Conservation (phyloP, 2,113 vertebrate species). For the Thomomys bottae region DNA sequence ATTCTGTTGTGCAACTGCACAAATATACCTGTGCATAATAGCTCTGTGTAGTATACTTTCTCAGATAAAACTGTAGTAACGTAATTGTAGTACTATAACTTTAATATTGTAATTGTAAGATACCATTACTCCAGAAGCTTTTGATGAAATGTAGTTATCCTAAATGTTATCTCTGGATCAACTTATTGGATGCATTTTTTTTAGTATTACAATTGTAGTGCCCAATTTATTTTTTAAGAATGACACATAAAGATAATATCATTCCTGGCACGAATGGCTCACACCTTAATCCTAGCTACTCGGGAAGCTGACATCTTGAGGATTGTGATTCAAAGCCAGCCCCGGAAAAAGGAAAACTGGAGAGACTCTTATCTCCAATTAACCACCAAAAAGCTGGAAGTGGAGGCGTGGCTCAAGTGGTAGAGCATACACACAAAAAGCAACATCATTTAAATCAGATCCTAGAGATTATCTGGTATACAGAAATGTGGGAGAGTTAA, state of each 20-base stretch:
- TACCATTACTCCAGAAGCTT: background rate
- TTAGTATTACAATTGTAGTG: background rate
- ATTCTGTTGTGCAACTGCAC: background rate
- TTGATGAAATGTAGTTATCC: constrained; percentile 2
- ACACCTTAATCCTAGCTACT: too few relatives aligned
- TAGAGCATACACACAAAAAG: background rate
- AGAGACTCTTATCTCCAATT: too few relatives aligned
- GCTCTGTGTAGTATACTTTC: background rate
- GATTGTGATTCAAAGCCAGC: too few relatives aligned
- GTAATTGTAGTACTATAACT: background rate
- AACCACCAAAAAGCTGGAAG: too few relatives aligned
- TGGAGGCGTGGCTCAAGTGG: too few relatives aligned
- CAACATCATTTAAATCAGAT: background rate
- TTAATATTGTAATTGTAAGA: background rate
- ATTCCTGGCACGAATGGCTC: too few relatives aligned
- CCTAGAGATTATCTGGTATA: background rate
- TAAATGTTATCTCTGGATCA: background rate
- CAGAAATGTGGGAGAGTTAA: background rate
- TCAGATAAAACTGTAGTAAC: too few relatives aligned
- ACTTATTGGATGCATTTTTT: constrained; percentile 8
- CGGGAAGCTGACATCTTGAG: too few relatives aligned
- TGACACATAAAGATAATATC: background rate
- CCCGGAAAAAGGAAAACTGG: too few relatives aligned
- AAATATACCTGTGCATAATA: background rate
- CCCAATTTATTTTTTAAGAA: constrained; percentile 4